Base-by-base conservation (phyloP, 2,888 invertebrate species). In the Troides oblongomaculatus region DNA sequence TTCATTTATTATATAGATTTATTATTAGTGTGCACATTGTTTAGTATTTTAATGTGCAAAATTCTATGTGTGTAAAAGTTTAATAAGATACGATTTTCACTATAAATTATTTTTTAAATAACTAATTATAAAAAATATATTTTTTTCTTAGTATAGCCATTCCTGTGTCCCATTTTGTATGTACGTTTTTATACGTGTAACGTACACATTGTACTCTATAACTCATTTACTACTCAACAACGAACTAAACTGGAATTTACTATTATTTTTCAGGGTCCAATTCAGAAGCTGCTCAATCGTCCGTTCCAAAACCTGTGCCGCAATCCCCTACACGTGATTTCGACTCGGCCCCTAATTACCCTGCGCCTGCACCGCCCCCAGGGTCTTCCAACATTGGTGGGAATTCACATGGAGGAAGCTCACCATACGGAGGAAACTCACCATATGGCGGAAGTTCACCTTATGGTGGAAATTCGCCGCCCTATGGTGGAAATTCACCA, bases 301-400 rank as follows among this genome's bases (percentile, higher is more conserved):
- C 83, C n/a, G 77, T 75, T 4, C 78, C 87, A 0, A 85, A 79
- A 25, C 84, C 86, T 0, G 84, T 80, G 64, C 89, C 88, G 14
- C 86, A 82, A 70, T 73, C 84, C 18, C 87, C 89, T 6, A 74
- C 85, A 12, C 77, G 78, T 50, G 80, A 84, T 74, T 85, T 81
- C 66, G 90, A 92, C 68, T 81, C 85, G 2, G 76, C 84, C 1
- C 93, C 93, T 5, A 85, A 82, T 74, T 92, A 93, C 77, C 86
- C 90, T 12, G 87, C 92, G n/a, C 93, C 92, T 0, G 85, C 88
- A 0, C 88, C 92, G 0, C 91, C 92, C 1, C 70, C 77, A 10
- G 74, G 74, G 39, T 70, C 66, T 7, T 58, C 70, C 46, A 62
- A 66, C 59, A 62, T 36, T 21, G 69, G 69, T 10, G 46, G 65